Conservation (phyloP, 1,140 invertebrate genomes). For the Atta cephalotes region DNA sequence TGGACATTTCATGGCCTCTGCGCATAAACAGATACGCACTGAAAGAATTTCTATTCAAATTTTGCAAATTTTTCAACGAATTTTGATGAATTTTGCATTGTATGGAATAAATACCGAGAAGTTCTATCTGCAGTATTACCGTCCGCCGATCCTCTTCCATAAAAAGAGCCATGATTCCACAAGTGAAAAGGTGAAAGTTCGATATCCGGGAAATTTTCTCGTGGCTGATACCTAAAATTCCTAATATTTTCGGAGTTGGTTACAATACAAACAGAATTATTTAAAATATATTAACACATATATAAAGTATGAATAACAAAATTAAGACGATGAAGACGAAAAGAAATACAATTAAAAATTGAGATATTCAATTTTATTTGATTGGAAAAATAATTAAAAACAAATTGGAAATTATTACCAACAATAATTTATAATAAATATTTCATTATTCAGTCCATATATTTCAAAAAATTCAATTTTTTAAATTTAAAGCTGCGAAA, state of each 20-base stretch:
- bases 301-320: background rate
- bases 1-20: constrained; percentile 48
- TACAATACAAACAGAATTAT: background rate
- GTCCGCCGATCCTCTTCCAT: constrained; percentile 54
- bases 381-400: constrained; percentile 10
- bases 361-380: background rate
- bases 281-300: background rate
- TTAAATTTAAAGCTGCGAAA: background rate
- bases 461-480: background rate
- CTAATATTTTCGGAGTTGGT: constrained; percentile 42
- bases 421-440: constrained; percentile 7
- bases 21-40: constrained; percentile 61
- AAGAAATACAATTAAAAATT: background rate
- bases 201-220: constrained; percentile 54
- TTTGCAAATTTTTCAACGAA: background rate
- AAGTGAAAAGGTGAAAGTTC: constrained; percentile 67
- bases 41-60: constrained; percentile 41
- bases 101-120: constrained; percentile 42
- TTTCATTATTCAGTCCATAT: background rate
- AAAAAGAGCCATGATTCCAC: constrained; percentile 70
- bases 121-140: constrained; percentile 47
- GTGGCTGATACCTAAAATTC: constrained; percentile 57
- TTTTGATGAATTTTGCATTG: background rate
- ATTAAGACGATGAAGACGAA: background rate
- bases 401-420: background rate